Evolutionary conservation across 2,888 invertebrate genomes (phyloP), one percentile per base, ranked within the genome.

Genomic region (Trilocha varians): DNA sequence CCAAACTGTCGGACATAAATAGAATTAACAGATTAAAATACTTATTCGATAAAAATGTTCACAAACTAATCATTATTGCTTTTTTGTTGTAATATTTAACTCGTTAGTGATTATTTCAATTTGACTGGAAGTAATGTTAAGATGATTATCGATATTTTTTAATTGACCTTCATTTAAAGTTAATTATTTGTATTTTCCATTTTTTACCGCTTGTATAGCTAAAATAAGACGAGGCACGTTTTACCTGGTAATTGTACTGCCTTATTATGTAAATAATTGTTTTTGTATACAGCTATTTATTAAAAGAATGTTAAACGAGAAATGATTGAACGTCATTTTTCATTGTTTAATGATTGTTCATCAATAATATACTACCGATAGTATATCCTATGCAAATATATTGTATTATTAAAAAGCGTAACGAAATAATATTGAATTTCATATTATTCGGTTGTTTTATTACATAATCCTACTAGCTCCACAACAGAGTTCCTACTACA

Each of bases 341-440:
- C 80, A 79, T 79, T 83, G 82, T 83, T 83, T 78, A 79, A 82
- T 83, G 83, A 78, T 82, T 76, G 79, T 73, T 83, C 82, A 82
- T 83, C 83, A 80, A 76, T 78, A 77, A 77, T 80, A 76, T 80
- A 83, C 79, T 84, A 82, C 79, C 76, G 75, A 82, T 78, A 83
- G 79, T 82, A 76, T 83, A 78, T 80, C 71, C 74, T 83, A 83
- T 80, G 83, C 82, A 82, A 78, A 82, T 84, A 85, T 84, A 83
- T 82, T 85, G 78, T 84, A 84, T 83, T 80, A 82, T 78, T 83
- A 82, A 84, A 83, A 83, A 80, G 76, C 83, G 79, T 84, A 85
- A 84, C 84, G 84, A 85, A 80, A 84, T 85, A 85, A 84, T 85
- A 85, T 84, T 85, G 84, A 85, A 83, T 85, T 85, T 85, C 83